Percentiles rank a stretch among this genome's conserved stretches.
Evolutionary conservation across 2,888 invertebrate species (phyloP).

Genomic region (Dasypogon diadema): DNA sequence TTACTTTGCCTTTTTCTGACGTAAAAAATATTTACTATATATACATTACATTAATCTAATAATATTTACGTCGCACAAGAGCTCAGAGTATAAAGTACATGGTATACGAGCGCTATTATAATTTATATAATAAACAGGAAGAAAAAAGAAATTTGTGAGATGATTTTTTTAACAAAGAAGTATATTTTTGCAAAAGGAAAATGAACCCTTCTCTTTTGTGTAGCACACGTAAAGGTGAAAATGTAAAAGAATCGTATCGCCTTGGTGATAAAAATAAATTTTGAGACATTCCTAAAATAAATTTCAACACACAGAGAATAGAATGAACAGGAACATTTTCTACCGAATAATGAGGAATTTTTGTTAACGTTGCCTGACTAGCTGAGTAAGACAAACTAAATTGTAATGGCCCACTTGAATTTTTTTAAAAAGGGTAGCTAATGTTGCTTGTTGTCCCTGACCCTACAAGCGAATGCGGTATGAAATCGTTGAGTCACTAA

Average conservation of each 20-base stretch:
- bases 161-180: neutral
- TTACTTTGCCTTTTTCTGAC: too few relatives aligned
- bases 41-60: neutral
- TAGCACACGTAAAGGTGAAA: neutral
- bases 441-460: neutral
- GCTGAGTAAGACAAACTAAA: neutral
- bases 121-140: neutral
- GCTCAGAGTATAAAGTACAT: neutral
- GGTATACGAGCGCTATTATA: neutral
- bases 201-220: neutral
- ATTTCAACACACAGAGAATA: slow-evolving; percentile 15
- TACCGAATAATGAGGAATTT: slow-evolving; percentile 9
- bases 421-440: neutral
- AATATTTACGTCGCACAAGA: neutral
- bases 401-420: neutral
- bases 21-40: too few relatives aligned
- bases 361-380: neutral
- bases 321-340: slow-evolving; percentile 6
- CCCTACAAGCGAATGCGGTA: neutral
- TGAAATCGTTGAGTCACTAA: slow-evolving; percentile 13
- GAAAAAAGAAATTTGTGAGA: neutral
- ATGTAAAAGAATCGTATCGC: slow-evolving; percentile 4
- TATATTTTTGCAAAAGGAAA: neutral
- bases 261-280: slow-evolving; percentile 39
- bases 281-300: slow-evolving; percentile 44